phyloP scores from a whole-genome alignment of 2,888 invertebrate species.

The Pterostichus madidus region DNA sequence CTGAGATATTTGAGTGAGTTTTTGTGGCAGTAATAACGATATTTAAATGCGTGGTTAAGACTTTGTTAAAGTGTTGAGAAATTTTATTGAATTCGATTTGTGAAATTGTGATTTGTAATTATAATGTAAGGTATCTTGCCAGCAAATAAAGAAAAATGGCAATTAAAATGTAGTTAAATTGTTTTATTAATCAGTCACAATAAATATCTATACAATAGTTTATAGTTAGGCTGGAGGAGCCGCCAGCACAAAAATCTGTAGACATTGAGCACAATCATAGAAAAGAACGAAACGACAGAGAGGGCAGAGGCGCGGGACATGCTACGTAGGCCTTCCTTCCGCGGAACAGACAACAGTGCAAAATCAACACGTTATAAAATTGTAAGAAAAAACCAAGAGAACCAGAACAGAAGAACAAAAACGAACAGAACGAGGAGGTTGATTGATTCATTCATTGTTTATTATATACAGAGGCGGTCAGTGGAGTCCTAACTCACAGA shows the following conservation, averaged over 20 bases:
- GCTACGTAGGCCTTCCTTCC: conserved; percentile 45
- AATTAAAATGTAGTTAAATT: conserved; percentile 59
- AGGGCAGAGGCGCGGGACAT: not conserved
- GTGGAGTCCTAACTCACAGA: conserved; percentile 47
- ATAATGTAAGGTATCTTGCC: conserved; percentile 12
- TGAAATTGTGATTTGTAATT: conserved; percentile 42
- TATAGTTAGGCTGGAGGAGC: conserved; percentile 33
- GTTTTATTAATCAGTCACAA: conserved; percentile 67
- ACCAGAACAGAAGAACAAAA: conserved; percentile 20
- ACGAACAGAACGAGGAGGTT: not conserved
- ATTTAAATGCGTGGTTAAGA: no score
- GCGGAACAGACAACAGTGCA: conserved; percentile 28
- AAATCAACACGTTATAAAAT: conserved; percentile 54
- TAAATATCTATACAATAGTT: conserved; percentile 66
- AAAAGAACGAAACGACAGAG: conserved; percentile 22
- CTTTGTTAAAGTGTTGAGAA: no score
- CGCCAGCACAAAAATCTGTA: conserved; percentile 45
- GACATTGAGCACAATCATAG: conserved; percentile 63
- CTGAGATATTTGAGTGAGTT: no score
- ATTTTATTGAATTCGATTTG: conserved; percentile 3
- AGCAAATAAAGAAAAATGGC: conserved; percentile 50
- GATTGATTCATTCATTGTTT: not conserved
- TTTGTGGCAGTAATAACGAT: no score
- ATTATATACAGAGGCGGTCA: conserved; percentile 41
- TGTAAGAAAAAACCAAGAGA: conserved; percentile 52